phyloP scores from a whole-genome alignment of 2,888 invertebrate species.

The Euplagia quadripunctaria region DNA sequence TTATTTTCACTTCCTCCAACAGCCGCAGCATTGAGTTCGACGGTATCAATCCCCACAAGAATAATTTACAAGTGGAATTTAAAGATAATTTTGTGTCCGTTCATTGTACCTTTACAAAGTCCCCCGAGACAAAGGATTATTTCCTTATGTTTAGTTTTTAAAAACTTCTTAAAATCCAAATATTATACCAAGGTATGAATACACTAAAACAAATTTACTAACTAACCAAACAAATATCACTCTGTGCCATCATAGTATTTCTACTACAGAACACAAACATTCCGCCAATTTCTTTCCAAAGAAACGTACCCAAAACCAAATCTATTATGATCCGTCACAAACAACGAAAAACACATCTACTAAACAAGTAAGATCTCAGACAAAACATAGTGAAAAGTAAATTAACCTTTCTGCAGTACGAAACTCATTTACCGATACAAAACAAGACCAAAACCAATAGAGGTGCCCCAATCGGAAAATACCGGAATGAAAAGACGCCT shows the following conservation, averaged over 20 bases:
- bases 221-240: not conserved
- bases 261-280: not conserved
- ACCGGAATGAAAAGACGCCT: slow-evolving; percentile 74
- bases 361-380: slow-evolving; percentile 69
- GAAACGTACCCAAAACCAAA: not conserved
- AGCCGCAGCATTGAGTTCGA: too few relatives aligned
- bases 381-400: slow-evolving; percentile 75
- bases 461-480: slow-evolving; percentile 78
- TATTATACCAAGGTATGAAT: too few relatives aligned
- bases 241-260: not conserved
- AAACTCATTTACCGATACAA: slow-evolving; percentile 86
- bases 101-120: too few relatives aligned
- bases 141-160: too few relatives aligned
- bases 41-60: too few relatives aligned
- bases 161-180: too few relatives aligned
- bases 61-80: too few relatives aligned
- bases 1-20: too few relatives aligned
- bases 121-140: too few relatives aligned
- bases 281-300: not conserved
- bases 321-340: slow-evolving; percentile 18
- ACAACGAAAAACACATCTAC: slow-evolving; percentile 47
- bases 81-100: too few relatives aligned
- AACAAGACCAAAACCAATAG: slow-evolving; percentile 72
- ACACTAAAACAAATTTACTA: not conserved
- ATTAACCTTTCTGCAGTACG: slow-evolving; percentile 77